phyloP scores from a whole-genome alignment of 2,113 vertebrate species.

The Serinus canaria region DNA sequence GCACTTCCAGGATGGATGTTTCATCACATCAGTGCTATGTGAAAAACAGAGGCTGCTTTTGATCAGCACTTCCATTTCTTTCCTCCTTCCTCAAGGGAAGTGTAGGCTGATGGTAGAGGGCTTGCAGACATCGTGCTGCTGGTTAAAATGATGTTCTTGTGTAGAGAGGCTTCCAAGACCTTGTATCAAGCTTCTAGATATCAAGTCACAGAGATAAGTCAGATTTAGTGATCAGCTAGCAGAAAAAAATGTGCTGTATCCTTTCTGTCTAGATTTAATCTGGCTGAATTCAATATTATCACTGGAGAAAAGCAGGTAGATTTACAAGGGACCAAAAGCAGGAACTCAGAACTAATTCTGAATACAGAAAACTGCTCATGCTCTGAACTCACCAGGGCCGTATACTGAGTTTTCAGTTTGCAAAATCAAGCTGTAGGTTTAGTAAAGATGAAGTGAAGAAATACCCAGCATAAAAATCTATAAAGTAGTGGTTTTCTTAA shows the following conservation, averaged over 20 bases:
- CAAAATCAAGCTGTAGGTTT: neutral
- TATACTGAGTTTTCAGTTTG: neutral
- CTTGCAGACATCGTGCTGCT: fast-evolving
- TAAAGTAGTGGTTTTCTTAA: neutral
- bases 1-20: neutral
- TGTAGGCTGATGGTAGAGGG: neutral
- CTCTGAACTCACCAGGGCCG: neutral
- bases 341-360: neutral
- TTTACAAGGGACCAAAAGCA: neutral
- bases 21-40: neutral
- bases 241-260: neutral
- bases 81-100: neutral
- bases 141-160: neutral
- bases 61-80: neutral
- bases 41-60: neutral
- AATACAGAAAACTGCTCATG: neutral
- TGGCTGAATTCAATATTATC: neutral
- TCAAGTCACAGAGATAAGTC: neutral
- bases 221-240: neutral
- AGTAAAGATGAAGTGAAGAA: neutral
- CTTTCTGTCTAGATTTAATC: neutral
- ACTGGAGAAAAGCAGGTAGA: neutral
- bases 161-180: neutral
- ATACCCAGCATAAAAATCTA: neutral
- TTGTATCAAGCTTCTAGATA: neutral